Evolutionary conservation across 2,888 invertebrate genomes (phyloP).

Genomic region (Platerodrilus igneus): DNA sequence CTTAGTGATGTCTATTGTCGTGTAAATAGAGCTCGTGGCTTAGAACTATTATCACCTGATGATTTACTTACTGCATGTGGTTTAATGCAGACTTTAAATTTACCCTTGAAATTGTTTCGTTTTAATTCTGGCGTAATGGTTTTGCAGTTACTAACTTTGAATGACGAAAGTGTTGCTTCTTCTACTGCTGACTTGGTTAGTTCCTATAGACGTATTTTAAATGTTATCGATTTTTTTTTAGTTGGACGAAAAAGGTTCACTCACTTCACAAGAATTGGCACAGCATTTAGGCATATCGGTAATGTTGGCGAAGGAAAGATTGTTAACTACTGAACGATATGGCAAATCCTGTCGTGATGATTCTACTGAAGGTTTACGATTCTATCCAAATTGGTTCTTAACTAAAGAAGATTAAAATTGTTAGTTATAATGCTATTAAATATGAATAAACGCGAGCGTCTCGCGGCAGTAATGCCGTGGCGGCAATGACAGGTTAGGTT

Average conservation of each 20-base stretch:
- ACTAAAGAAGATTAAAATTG: too few relatives aligned
- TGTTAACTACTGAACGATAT: conserved; percentile 79
- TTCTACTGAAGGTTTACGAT: conserved; percentile 88
- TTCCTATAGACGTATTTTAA: background rate
- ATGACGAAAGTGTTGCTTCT: conserved; percentile 66
- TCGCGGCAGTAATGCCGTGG: too few relatives aligned
- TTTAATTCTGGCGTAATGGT: conserved; percentile 97
- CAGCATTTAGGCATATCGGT: conserved; percentile 79
- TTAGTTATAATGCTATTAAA: too few relatives aligned
- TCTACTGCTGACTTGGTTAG: conserved; percentile 61
- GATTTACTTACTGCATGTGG: conserved; percentile 90
- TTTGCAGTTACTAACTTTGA: conserved; percentile 73
- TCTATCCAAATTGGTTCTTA: conserved; percentile 88
- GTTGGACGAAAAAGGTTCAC: conserved; percentile 63
- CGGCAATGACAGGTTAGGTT: too few relatives aligned
- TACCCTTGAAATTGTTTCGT: conserved; percentile 71
- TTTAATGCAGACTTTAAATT: conserved; percentile 57
- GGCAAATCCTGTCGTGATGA: conserved; percentile 93
- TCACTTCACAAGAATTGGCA: conserved; percentile 86
- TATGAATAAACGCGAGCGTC: too few relatives aligned
- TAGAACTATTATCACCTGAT: conserved; percentile 94
- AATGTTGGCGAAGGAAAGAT: conserved; percentile 82
- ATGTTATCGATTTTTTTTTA: conserved; percentile 34
- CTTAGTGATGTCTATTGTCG: conserved; percentile 95
- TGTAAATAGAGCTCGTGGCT: conserved; percentile 91